Evolutionary conservation across 2,113 vertebrate species (phyloP), one percentile per base, ranked within the genome.

Genomic region (Meriones unguiculatus): DNA sequence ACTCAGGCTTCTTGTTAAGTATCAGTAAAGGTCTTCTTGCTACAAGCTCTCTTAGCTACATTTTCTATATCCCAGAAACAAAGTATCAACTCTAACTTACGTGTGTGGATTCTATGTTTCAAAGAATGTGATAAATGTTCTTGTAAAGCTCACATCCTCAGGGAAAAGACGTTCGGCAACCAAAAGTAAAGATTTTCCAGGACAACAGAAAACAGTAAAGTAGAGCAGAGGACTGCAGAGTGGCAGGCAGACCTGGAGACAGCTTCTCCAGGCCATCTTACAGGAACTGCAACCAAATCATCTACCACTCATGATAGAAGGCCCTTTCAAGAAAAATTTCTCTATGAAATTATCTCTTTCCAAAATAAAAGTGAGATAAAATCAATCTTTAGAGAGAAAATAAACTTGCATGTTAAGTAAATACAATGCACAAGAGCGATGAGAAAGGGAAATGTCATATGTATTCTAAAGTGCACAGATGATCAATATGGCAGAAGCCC

Each of bases 361-460:
- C 30, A 46, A 59, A 91, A 88, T 89, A 89, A 77, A 93, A n/a
- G 10, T 84, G 52, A 18, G 24, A 76, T 9, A 50, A 88, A 89
- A 57, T 6, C 50, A 75, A 82, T 18, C 28, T 64, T 89, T 87
- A 67, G 30, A 93, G 75, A 84, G 92, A 88, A 97, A 72, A 69
- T 2, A 70, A 57, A 14, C 20, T 24, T 57, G 20, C 32, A 95
- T 64, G 7, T 41, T 88, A 54, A 88, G 59, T 32, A 78, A 93
- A 76, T 11, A 70, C 9, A 78, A 89, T 13, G 3, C 70, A 62
- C 85, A 85, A 82, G 94, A 52, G 13, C 57, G 38, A 62, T 0
- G 3, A 92, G 59, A 62, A 76, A 89, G 52, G 75, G 70, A 92
- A 65, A 85, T 67, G 50, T 9, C 73, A 89, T 64, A 57, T 24